Evolutionary conservation across 2,888 invertebrate genomes (phyloP), one percentile per base, ranked within the genome.

Genomic region (Augiades crinisus): DNA sequence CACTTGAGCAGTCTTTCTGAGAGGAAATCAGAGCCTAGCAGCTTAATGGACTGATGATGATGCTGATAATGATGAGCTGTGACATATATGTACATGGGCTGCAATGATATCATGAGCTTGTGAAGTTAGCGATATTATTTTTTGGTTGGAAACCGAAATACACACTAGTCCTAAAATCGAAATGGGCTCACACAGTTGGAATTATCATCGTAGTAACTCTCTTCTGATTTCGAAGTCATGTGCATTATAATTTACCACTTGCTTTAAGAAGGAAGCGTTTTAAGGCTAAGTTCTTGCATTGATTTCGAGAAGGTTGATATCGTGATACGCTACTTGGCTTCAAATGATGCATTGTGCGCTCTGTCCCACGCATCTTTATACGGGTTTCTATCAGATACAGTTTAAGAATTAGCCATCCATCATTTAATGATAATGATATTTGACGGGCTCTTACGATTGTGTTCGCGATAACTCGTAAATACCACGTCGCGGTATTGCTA

Each of bases 341-440:
- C 70, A 75, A 86, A 87, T 73, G 85, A 85, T 80, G 80, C 75
- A 88, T 86, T 87, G 85, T 86, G 65, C 59, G 58, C 60, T 51
- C 56, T 79, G 76, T 88, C 88, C 87, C 87, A 88, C 87, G 86
- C 87, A 81, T 81, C 81, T 82, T 81, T 80, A 78, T 71, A 71
- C 70, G 60, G 67, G 61, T 65, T 68, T 69, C 75, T 75, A 86
- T 85, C 86, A 75, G 86, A 86, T 84, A 76, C 65, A 63, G 61
- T 59, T 62, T 54, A 64, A 66, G 70, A 72, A 84, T 84, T 83
- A 82, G 75, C 81, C 73, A 88, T 87, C 87, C 79, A 87, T 87
- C 88, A 87, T 80, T 65, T 72, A 72, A 77, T 72, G 82, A 83
- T 85, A 87, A 84, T 85, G 74, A 81, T 77, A 82, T 82, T 82